phyloP scores from a whole-genome alignment of 2,888 invertebrate species.

The Dendrolimus pini region DNA sequence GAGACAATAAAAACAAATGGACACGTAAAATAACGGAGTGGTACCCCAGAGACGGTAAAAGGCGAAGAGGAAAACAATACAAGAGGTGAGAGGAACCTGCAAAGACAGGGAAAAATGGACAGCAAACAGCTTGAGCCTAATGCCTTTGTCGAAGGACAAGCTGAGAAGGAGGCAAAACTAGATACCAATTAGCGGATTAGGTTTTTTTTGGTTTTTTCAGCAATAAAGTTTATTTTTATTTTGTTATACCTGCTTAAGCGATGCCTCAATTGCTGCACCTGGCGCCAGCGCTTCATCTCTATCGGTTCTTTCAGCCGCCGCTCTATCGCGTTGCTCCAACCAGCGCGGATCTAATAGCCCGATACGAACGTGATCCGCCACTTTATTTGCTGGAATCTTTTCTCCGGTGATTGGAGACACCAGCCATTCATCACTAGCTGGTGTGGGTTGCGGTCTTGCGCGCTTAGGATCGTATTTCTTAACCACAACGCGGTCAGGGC shows the following conservation, averaged over 20 bases:
- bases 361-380: constrained; percentile 98
- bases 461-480: constrained; percentile 97
- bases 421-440: constrained; percentile 87
- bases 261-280: constrained; percentile 96
- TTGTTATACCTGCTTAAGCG: constrained; percentile 85
- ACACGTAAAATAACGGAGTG: too few relatives aligned
- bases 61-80: too few relatives aligned
- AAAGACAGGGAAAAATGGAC: too few relatives aligned
- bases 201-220: too few relatives aligned
- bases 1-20: too few relatives aligned
- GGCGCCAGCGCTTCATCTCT: constrained; percentile 78
- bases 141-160: too few relatives aligned
- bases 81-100: too few relatives aligned
- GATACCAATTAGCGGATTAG: too few relatives aligned
- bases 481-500: constrained; percentile 94
- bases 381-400: constrained; percentile 95
- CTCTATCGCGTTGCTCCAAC: constrained; percentile 97
- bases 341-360: constrained; percentile 97
- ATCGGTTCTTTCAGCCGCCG: constrained; percentile 94
- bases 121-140: too few relatives aligned
- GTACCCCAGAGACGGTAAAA: too few relatives aligned
- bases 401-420: constrained; percentile 99
- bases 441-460: constrained; percentile 76
- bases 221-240: background rate
- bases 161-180: too few relatives aligned